Evolutionary conservation across 2,113 vertebrate genomes (phyloP).

Genomic region (Potamarius usumacintae): DNA sequence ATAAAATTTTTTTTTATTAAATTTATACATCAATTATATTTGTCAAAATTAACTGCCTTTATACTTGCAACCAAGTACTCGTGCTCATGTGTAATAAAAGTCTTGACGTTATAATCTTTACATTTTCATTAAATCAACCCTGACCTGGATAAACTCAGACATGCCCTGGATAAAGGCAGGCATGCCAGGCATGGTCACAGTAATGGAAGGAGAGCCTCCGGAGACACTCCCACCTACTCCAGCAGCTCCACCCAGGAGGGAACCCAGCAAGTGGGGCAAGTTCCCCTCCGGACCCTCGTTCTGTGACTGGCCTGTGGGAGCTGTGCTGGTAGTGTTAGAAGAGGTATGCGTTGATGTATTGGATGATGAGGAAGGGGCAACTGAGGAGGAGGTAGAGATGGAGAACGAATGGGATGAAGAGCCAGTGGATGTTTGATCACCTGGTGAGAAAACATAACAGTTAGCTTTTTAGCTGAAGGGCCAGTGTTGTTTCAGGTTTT

Average conservation of each 20-base stretch:
- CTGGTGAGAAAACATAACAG: slow-evolving; percentile 40
- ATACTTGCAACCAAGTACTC: neutral
- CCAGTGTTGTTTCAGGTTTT: neutral
- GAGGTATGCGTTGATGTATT: slow-evolving; percentile 67
- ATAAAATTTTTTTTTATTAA: no score
- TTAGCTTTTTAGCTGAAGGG: neutral
- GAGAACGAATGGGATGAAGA: slow-evolving; percentile 65
- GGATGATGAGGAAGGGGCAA: slow-evolving; percentile 60
- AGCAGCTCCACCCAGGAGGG: slow-evolving; percentile 77
- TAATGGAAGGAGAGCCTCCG: slow-evolving; percentile 77
- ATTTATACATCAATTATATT: neutral
- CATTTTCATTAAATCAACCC: slow-evolving; percentile 17
- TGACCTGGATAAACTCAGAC: slow-evolving; percentile 85
- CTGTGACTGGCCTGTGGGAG: slow-evolving; percentile 63
- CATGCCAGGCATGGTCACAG: slow-evolving; percentile 82
- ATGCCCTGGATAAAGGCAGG: slow-evolving; percentile 87
- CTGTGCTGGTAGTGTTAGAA: slow-evolving; percentile 72
- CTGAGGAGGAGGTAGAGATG: slow-evolving; percentile 45
- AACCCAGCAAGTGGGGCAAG: slow-evolving; percentile 78
- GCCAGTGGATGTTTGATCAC: slow-evolving; percentile 59
- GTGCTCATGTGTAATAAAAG: neutral
- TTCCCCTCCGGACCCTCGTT: slow-evolving; percentile 66
- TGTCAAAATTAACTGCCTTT: neutral
- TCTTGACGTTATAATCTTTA: neutral
- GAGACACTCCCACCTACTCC: slow-evolving; percentile 61